Evolutionary conservation across 2,113 vertebrate species (phyloP).

Genomic region (Oncorhynchus clarkii): DNA sequence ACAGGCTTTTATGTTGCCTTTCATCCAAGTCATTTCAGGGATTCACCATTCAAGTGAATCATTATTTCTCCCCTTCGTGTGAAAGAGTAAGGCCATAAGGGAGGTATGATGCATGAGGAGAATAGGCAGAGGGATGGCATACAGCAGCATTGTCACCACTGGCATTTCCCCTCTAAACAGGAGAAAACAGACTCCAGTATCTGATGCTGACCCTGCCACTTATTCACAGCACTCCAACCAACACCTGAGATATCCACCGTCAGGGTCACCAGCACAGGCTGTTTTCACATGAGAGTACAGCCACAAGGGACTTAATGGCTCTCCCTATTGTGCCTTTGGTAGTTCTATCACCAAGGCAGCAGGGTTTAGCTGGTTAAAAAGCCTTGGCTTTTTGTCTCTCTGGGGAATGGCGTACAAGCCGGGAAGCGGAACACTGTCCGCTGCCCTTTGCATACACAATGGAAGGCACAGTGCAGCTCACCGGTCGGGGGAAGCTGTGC

Average conservation of each 20-base stretch:
- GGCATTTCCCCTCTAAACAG: constrained; percentile 59
- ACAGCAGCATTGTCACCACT: constrained; percentile 57
- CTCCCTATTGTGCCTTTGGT: constrained; percentile 37
- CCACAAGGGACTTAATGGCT: constrained; percentile 36
- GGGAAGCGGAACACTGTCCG: constrained; percentile 62
- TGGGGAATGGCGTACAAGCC: constrained; percentile 48
- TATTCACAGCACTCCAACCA: constrained; percentile 37
- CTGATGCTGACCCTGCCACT: constrained; percentile 57
- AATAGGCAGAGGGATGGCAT: constrained; percentile 50
- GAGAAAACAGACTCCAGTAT: constrained; percentile 40
- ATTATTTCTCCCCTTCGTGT: constrained; percentile 22
- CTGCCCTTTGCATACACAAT: constrained; percentile 74
- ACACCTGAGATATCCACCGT: constrained; percentile 30
- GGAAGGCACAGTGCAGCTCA: constrained; percentile 66
- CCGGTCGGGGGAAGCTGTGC: constrained; percentile 45
- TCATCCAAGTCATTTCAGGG: constrained; percentile 64
- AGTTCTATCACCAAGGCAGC: constrained; percentile 37
- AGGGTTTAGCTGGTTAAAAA: not conserved
- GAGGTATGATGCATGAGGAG: constrained; percentile 27
- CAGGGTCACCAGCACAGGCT: constrained; percentile 23
- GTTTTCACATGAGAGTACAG: constrained; percentile 31
- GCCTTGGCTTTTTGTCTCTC: constrained; percentile 22
- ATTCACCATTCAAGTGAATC: constrained; percentile 1
- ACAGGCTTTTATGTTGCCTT: constrained; percentile 63
- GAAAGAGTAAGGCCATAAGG: constrained; percentile 47